Percentiles rank a stretch among this genome's conserved stretches.
Conservation (phyloP, 1,140 invertebrate species). For the Polypedilum pembai region DNA sequence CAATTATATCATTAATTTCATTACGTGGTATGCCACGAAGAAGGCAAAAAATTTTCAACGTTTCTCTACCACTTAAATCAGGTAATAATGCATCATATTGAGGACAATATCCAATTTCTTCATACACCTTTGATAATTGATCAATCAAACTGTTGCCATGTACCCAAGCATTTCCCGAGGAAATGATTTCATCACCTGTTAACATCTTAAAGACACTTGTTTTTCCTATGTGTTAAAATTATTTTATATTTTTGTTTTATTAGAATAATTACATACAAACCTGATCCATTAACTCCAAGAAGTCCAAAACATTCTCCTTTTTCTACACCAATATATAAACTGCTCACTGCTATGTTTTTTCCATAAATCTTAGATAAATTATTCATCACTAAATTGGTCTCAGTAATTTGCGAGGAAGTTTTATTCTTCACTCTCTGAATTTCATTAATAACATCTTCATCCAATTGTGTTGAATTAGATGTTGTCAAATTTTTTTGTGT, state of each 20-base stretch:
- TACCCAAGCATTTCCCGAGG: constrained; percentile 47
- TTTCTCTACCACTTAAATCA: constrained; percentile 72
- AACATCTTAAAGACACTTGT: constrained; percentile 86
- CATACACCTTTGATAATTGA: constrained; percentile 50
- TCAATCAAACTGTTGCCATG: constrained; percentile 48
- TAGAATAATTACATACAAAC: not conserved
- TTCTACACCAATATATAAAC: constrained; percentile 53
- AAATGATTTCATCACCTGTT: constrained; percentile 67
- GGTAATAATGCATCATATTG: constrained; percentile 77
- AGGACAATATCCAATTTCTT: constrained; percentile 72
- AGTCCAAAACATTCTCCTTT: constrained; percentile 81
- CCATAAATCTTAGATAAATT: constrained; percentile 59
- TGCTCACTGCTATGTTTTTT: constrained; percentile 57
- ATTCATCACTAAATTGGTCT: constrained; percentile 43
- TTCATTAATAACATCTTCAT: not conserved
- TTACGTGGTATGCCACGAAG: constrained; percentile 59
- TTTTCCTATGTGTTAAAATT: constrained; percentile 49
- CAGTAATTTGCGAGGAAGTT: not conserved
- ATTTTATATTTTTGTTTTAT: too few relatives aligned
- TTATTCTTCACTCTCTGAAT: not conserved
- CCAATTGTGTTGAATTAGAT: not conserved
- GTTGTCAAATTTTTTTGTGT: not conserved
- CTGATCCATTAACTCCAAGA: constrained; percentile 76
- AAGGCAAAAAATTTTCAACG: constrained; percentile 64
- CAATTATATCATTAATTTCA: constrained; percentile 43